Conservation (phyloP, 2,797 vertebrate genomes). For the Nyctalus aviator region DNA sequence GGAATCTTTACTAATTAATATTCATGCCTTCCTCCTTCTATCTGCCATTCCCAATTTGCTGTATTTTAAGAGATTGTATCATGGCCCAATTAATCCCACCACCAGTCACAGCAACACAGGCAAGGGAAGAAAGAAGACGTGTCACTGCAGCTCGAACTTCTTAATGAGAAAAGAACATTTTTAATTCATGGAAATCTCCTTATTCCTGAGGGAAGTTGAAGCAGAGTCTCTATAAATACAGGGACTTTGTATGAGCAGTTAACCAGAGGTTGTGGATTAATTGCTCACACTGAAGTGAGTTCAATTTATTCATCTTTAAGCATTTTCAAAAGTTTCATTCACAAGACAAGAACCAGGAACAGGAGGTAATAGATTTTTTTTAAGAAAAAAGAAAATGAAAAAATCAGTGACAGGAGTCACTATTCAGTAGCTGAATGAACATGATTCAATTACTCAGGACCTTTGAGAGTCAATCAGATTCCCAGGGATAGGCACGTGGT, state of each 20-base stretch:
- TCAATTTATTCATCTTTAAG: not conserved
- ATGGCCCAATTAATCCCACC: constrained; percentile 79
- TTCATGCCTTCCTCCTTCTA: constrained; percentile 84
- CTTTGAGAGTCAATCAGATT: not conserved
- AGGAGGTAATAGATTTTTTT: not conserved
- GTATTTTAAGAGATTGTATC: constrained; percentile 83
- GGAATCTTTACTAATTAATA: constrained; percentile 86
- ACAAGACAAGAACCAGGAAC: constrained; percentile 46
- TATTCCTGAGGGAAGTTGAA: not conserved
- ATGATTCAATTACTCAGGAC: not conserved
- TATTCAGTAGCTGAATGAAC: not conserved
- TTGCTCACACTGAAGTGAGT: not conserved
- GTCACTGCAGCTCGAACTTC: constrained; percentile 8
- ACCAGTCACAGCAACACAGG: constrained; percentile 62
- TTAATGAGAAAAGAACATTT: constrained; percentile 60
- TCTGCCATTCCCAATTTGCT: constrained; percentile 83
- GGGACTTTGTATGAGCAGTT: not conserved
- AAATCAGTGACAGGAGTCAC: not conserved
- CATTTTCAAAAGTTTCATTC: not conserved
- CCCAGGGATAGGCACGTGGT: not conserved
- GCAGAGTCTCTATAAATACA: not conserved
- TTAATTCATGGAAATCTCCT: not conserved
- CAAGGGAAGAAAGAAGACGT: not conserved
- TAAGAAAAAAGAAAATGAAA: constrained; percentile 27
- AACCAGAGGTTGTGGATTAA: not conserved